Evolutionary conservation across 1,140 invertebrate genomes (phyloP).

Genomic region (Pogonus chalceus): DNA sequence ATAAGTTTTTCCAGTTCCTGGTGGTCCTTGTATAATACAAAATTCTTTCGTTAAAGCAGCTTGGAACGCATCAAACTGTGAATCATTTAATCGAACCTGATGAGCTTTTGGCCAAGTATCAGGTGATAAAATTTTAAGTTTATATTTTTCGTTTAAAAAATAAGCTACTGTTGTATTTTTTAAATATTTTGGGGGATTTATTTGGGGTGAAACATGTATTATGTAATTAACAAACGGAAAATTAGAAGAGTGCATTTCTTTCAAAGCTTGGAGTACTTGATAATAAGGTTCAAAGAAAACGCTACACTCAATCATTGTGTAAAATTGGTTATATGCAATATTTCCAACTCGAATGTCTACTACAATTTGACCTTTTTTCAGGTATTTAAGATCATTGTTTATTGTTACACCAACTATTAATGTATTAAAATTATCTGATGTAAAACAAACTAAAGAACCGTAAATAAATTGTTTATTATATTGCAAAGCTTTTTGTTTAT

Average conservation of each 20-base stretch:
- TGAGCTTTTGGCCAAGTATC: slow-evolving; percentile 33
- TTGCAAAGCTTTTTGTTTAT: slow-evolving; percentile 18
- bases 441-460: slow-evolving; percentile 56
- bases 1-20: slow-evolving; percentile 66
- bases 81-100: slow-evolving; percentile 37
- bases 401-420: slow-evolving; percentile 51
- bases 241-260: slow-evolving; percentile 36
- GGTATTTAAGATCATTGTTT: slow-evolving; percentile 37
- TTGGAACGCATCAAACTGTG: slow-evolving; percentile 44
- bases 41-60: slow-evolving; percentile 47
- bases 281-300: slow-evolving; percentile 55
- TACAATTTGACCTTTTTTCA: slow-evolving; percentile 38
- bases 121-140: neutral
- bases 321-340: slow-evolving; percentile 27
- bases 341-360: slow-evolving; percentile 27
- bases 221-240: slow-evolving; percentile 52
- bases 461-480: slow-evolving; percentile 46
- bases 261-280: slow-evolving; percentile 44
- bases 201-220: slow-evolving; percentile 33
- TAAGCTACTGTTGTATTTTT: neutral
- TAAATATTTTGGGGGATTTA: neutral
- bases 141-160: neutral
- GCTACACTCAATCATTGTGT: slow-evolving; percentile 49
- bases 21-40: slow-evolving; percentile 61
- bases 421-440: slow-evolving; percentile 49